Evolutionary conservation across 2,888 invertebrate species (phyloP).

Genomic region (Netelia inedita): DNA sequence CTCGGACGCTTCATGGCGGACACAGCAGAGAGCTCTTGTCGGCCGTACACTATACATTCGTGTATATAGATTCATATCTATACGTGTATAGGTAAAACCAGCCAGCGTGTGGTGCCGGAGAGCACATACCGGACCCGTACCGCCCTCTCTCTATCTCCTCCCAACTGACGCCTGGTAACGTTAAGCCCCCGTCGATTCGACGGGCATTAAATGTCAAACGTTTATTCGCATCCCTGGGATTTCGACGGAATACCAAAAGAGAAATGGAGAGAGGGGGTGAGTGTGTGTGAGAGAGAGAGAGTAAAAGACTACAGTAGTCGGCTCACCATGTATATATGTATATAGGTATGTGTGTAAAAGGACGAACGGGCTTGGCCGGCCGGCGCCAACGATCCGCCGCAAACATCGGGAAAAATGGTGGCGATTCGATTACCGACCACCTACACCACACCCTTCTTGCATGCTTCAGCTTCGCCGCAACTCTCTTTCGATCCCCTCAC

Average conservation of each 20-base stretch:
- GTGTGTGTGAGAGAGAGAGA: conserved; percentile 53
- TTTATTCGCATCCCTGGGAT: conserved; percentile 78
- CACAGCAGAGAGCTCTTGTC: conserved; percentile 39
- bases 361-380: conserved; percentile 54
- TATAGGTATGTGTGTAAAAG: conserved; percentile 14
- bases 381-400: conserved; percentile 72
- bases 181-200: conserved; percentile 72
- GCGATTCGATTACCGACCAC: conserved; percentile 74
- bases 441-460: conserved; percentile 67
- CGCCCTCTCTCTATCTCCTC: conserved; percentile 6
- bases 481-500: conserved; percentile 51
- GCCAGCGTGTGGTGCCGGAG: conserved; percentile 28
- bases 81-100: neutral
- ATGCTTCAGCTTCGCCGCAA: conserved; percentile 57
- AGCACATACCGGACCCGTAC: conserved; percentile 46
- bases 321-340: conserved; percentile 14
- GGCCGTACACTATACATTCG: conserved; percentile 6
- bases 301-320: conserved; percentile 43
- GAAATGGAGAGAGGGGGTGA: conserved; percentile 18
- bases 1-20: conserved; percentile 55
- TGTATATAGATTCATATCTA: neutral
- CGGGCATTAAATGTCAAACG: conserved; percentile 82
- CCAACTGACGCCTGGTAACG: conserved; percentile 65
- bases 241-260: conserved; percentile 71
- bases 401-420: conserved; percentile 75